phyloP scores from a whole-genome alignment of 2,888 invertebrate species.

The Andrena hattorfiana region DNA sequence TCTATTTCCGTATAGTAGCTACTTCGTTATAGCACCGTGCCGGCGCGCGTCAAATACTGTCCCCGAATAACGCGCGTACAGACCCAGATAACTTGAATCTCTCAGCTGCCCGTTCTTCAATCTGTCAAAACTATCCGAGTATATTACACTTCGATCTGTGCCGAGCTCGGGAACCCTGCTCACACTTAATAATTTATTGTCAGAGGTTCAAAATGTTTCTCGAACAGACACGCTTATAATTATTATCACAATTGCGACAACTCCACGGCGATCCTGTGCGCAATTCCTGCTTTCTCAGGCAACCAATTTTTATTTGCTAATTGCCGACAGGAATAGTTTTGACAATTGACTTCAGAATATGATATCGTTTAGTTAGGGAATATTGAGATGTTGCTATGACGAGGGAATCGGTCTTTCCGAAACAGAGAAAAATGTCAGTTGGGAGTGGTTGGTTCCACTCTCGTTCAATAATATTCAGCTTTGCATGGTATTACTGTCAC shows the following conservation, averaged over 20 bases:
- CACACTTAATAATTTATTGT: too few relatives aligned
- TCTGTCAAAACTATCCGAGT: slow-evolving; percentile 24
- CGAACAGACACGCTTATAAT: not conserved
- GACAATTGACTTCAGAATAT: not conserved
- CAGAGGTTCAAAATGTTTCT: too few relatives aligned
- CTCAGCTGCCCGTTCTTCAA: slow-evolving; percentile 57
- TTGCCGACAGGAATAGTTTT: not conserved
- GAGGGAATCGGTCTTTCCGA: too few relatives aligned
- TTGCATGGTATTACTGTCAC: too few relatives aligned
- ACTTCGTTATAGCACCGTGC: slow-evolving; percentile 56
- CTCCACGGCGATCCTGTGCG: not conserved
- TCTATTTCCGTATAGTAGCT: slow-evolving; percentile 71
- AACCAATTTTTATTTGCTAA: not conserved
- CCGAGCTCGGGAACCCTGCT: too few relatives aligned
- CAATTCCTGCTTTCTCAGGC: not conserved
- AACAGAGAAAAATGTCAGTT: too few relatives aligned
- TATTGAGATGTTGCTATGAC: too few relatives aligned
- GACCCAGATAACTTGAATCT: slow-evolving; percentile 56
- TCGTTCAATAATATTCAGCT: too few relatives aligned
- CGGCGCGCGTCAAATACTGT: slow-evolving; percentile 64
- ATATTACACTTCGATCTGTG: not conserved
- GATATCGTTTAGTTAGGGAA: not conserved
- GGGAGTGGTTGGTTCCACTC: too few relatives aligned
- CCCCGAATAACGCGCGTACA: slow-evolving; percentile 54
- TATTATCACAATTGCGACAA: not conserved